These are phyloP conservation scores for Varanus komodoensis DNA, from an alignment of 2,113 vertebrate genomes.

Conservation along the genomic window DNA sequence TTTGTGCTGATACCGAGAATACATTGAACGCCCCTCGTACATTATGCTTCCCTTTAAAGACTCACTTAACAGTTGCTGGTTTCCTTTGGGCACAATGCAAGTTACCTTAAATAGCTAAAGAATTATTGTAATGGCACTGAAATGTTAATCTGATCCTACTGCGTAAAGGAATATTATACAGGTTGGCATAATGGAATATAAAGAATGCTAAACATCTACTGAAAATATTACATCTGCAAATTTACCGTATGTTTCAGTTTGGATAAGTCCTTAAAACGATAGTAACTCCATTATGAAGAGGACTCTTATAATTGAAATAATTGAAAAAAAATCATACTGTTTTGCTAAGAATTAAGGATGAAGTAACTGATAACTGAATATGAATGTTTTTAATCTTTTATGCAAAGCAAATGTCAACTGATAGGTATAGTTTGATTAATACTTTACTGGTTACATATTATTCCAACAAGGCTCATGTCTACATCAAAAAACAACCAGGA, in stretches of 20 bases:
- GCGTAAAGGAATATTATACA: constrained; percentile 44
- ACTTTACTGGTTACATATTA: neutral
- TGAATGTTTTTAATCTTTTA: neutral
- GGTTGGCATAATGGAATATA: constrained; percentile 45
- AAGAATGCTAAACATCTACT: constrained; percentile 35
- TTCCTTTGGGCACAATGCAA: neutral
- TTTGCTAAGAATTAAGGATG: constrained; percentile 8
- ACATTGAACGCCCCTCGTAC: neutral
- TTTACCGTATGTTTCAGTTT: neutral
- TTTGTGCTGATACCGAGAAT: too few relatives aligned
- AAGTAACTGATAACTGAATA: neutral
- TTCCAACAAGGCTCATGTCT: neutral
- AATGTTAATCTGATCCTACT: constrained; percentile 38
- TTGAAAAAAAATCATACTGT: neutral
- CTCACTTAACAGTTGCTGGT: constrained; percentile 44
- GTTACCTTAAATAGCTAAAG: constrained; percentile 53
- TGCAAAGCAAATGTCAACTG: neutral
- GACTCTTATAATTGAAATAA: neutral
- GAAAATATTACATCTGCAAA: constrained; percentile 30
- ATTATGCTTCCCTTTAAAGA: constrained; percentile 27
- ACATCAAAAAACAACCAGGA: neutral
- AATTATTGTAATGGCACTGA: constrained; percentile 50
- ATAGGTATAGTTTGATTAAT: neutral
- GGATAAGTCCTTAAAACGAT: constrained; percentile 1
- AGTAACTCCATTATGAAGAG: neutral